These are phyloP conservation scores for Polypterus bichir DNA, from an alignment of 2,113 vertebrate species.

Conservation along the genomic window DNA sequence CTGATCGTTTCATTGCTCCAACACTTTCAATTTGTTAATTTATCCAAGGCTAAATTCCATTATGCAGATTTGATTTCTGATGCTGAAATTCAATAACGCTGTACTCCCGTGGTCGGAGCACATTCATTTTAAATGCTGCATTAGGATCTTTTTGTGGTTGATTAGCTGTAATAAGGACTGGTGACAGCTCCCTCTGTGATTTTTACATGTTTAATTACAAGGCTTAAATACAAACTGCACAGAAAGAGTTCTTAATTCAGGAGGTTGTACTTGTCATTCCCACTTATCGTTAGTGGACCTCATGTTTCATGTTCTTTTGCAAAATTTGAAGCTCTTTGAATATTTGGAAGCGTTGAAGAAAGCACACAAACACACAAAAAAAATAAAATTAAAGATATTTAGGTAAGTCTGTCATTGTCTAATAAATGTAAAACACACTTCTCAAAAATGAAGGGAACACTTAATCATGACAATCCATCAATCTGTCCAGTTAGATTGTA, in stretches of 20 bases:
- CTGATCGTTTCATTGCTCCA: neutral
- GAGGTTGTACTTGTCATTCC: slow-evolving; percentile 16
- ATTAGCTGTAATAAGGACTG: slow-evolving; percentile 13
- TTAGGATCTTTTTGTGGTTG: neutral
- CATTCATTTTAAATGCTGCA: neutral
- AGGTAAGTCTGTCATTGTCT: no score
- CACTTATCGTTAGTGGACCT: no score
- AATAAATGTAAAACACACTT: no score
- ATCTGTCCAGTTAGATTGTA: no score
- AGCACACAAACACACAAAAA: no score
- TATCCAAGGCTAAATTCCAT: neutral
- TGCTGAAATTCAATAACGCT: neutral
- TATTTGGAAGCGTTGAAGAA: no score
- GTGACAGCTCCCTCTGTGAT: slow-evolving; percentile 10
- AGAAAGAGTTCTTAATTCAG: slow-evolving; percentile 39
- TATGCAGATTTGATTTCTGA: neutral
- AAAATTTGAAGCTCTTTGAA: no score
- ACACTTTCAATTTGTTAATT: slow-evolving; percentile 1
- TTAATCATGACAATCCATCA: no score
- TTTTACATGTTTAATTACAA: slow-evolving; percentile 16
- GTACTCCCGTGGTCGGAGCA: neutral
- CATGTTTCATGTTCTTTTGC: no score
- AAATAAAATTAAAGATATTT: no score
- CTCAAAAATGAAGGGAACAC: no score
- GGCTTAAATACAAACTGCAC: slow-evolving; percentile 23